Conservation (phyloP, 2,888 invertebrate genomes). For the Lymantria dispar region DNA sequence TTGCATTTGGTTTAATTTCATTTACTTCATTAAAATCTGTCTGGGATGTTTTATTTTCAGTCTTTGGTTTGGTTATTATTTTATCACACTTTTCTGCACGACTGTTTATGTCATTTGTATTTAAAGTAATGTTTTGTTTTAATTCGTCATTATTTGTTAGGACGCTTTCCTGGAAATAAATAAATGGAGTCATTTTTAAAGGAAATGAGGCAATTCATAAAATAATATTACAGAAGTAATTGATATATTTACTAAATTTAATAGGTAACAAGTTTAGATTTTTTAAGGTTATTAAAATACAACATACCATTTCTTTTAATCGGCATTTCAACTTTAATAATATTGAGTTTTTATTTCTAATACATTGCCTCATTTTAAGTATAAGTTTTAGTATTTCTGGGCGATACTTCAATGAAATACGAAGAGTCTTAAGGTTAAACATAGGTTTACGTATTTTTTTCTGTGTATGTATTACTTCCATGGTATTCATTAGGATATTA, state of each 20-base stretch:
- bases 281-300: background rate
- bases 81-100: background rate
- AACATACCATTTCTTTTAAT: constrained; percentile 74
- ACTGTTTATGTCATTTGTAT: background rate
- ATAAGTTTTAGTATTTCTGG: constrained; percentile 84
- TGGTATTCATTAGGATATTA: constrained; percentile 14
- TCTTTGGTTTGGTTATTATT: constrained; percentile 1
- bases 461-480: constrained; percentile 11
- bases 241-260: too few species aligned
- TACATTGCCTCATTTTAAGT: constrained; percentile 78
- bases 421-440: constrained; percentile 47
- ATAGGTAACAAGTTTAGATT: too few species aligned
- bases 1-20: background rate
- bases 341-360: constrained; percentile 81
- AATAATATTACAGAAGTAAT: background rate
- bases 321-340: constrained; percentile 83
- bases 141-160: too few species aligned
- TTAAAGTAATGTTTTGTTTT: too few species aligned
- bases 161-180: too few species aligned
- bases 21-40: constrained; percentile 28
- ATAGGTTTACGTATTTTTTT: constrained; percentile 28
- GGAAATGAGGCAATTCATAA: background rate
- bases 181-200: too few species aligned
- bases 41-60: constrained; percentile 36
- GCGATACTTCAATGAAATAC: constrained; percentile 73